Conservation (phyloP, 2,888 invertebrate species). For the Oscheius myriophilus region DNA sequence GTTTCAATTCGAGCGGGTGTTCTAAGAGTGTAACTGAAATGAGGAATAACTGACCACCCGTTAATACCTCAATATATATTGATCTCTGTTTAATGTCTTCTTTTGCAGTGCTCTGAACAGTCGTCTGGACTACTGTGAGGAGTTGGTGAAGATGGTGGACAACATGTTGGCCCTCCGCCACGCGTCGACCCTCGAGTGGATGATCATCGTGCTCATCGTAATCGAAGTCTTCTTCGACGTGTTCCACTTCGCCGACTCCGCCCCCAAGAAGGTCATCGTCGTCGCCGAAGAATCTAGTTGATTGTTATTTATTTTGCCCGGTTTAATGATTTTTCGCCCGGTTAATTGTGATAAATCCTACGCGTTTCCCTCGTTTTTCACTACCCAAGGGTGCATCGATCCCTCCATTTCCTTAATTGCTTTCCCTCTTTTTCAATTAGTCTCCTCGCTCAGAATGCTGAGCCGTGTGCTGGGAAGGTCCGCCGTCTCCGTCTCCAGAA, state of each 20-base stretch:
- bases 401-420: slow-evolving; percentile 13
- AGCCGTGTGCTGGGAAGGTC: slow-evolving; percentile 9
- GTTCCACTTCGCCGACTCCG: slow-evolving; percentile 51
- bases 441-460: slow-evolving; percentile 15
- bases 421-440: background rate
- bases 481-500: slow-evolving; percentile 2
- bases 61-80: too few relatives aligned
- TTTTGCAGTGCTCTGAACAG: slow-evolving; percentile 86
- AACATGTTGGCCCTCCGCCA: slow-evolving; percentile 90
- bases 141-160: slow-evolving; percentile 87
- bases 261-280: slow-evolving; percentile 12
- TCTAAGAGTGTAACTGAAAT: too few relatives aligned
- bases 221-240: slow-evolving; percentile 81
- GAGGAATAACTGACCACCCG: too few relatives aligned
- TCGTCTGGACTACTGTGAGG: slow-evolving; percentile 91
- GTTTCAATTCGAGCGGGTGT: too few relatives aligned
- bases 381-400: background rate
- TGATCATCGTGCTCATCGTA: slow-evolving; percentile 93
- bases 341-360: slow-evolving; percentile 14
- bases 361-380: slow-evolving; percentile 4
- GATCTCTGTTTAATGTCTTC: background rate
- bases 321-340: background rate
- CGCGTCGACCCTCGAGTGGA: slow-evolving; percentile 90
- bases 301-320: background rate
- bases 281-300: slow-evolving; percentile 20